Percentiles rank a stretch among this genome's conserved stretches.
Conservation (phyloP, 2,888 invertebrate species). For the Rhorus exstirpatorius region DNA sequence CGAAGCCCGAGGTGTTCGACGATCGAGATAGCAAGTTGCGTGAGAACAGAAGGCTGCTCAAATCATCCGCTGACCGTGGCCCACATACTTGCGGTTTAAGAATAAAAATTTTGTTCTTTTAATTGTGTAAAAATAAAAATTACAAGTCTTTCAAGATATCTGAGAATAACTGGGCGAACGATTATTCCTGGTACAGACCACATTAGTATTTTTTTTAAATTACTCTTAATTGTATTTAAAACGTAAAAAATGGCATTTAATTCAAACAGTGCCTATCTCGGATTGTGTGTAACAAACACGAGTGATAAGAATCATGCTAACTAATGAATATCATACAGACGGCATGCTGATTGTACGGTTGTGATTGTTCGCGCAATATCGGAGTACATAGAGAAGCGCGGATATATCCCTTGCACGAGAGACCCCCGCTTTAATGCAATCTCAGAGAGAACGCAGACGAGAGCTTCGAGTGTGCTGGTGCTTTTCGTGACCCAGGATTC, state of each 20-base stretch:
- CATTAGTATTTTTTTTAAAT: too few relatives aligned
- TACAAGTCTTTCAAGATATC: too few relatives aligned
- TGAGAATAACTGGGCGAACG: too few relatives aligned
- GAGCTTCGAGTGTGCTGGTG: slow-evolving; percentile 30
- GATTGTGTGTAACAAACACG: neutral
- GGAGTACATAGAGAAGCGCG: slow-evolving; percentile 3
- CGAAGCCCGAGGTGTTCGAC: slow-evolving; percentile 30
- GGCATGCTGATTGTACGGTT: slow-evolving; percentile 35
- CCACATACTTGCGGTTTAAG: too few relatives aligned
- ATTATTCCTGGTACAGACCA: too few relatives aligned
- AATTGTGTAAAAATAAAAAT: too few relatives aligned
- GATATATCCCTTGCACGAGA: slow-evolving; percentile 1
- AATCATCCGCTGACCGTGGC: slow-evolving; percentile 60
- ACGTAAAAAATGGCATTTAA: too few relatives aligned
- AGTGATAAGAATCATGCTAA: slow-evolving; percentile 44
- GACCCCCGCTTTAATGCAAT: slow-evolving; percentile 45
- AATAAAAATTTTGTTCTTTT: too few relatives aligned
- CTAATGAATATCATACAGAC: slow-evolving; percentile 42
- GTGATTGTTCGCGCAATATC: slow-evolving; percentile 22
- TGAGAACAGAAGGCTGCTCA: slow-evolving; percentile 40
- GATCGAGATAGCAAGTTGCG: slow-evolving; percentile 51
- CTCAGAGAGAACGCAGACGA: slow-evolving; percentile 27
- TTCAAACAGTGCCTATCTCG: neutral
- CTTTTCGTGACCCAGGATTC: slow-evolving; percentile 52
- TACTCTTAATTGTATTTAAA: neutral